Evolutionary conservation across 2,888 invertebrate genomes (phyloP).

Genomic region (Parasteatoda lunata): DNA sequence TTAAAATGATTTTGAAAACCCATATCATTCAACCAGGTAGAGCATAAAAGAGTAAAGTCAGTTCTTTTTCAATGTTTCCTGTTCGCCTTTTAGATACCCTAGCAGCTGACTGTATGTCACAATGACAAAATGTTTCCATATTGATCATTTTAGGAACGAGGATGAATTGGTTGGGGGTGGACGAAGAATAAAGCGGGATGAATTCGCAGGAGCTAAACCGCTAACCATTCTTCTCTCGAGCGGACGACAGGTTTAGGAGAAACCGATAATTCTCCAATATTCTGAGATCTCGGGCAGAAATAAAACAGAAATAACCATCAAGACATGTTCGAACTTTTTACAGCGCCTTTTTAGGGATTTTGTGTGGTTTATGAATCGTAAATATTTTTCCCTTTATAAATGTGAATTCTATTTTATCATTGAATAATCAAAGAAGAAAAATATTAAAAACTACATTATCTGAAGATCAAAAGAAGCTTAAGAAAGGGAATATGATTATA

Average conservation of each 20-base stretch:
- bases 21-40: too few relatives aligned
- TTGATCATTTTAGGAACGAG: slow-evolving; percentile 35
- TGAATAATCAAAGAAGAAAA: slow-evolving; percentile 52
- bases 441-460: slow-evolving; percentile 32
- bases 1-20: too few relatives aligned
- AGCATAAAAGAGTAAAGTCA: too few relatives aligned
- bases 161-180: slow-evolving; percentile 25
- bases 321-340: slow-evolving; percentile 34
- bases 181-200: background rate
- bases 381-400: slow-evolving; percentile 20
- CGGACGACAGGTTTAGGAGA: slow-evolving; percentile 42
- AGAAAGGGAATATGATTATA: too few relatives aligned
- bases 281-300: slow-evolving; percentile 38
- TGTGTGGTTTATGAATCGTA: slow-evolving; percentile 39
- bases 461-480: background rate
- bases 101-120: slow-evolving; percentile 42
- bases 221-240: slow-evolving; percentile 7
- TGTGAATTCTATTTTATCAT: slow-evolving; percentile 42
- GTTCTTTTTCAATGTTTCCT: too few relatives aligned
- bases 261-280: slow-evolving; percentile 62
- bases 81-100: background rate
- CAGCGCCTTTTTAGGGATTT: slow-evolving; percentile 17
- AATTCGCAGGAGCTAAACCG: slow-evolving; percentile 20
- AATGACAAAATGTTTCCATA: slow-evolving; percentile 66
- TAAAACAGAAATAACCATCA: slow-evolving; percentile 38